Conservation (phyloP, 2,888 invertebrate species). For the Harpagoxenus sublaevis region DNA sequence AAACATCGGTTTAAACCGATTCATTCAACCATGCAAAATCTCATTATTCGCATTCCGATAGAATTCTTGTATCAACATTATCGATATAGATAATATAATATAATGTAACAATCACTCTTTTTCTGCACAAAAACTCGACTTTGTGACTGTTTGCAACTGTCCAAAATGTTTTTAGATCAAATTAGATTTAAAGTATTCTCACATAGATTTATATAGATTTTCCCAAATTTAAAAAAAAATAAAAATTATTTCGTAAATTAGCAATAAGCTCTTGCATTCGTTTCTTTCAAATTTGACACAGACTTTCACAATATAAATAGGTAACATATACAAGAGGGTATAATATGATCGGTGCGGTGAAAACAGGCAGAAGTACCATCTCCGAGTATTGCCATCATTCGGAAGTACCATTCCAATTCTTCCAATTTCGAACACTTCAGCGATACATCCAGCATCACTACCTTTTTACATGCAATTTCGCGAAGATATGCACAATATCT, state of each 20-base stretch:
- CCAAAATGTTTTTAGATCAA: background rate
- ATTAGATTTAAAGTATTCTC: background rate
- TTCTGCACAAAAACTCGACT: background rate
- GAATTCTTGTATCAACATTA: conserved; percentile 35
- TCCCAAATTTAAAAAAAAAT: background rate
- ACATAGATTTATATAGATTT: background rate
- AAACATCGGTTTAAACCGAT: conserved; percentile 28
- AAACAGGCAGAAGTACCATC: background rate
- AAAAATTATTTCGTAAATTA: background rate
- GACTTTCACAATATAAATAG: background rate
- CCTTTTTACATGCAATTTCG: background rate
- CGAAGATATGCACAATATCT: background rate
- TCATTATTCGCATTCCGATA: conserved; percentile 42
- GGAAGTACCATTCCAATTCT: background rate
- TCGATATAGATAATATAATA: background rate
- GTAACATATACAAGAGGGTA: background rate
- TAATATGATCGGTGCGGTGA: background rate
- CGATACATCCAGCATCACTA: background rate
- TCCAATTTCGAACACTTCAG: background rate
- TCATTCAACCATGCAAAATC: conserved; percentile 37
- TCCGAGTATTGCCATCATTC: too few species aligned
- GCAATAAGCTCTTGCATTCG: background rate
- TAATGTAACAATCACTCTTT: background rate
- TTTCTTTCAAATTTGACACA: background rate
- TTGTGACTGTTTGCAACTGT: background rate